Evolutionary conservation across 2,888 invertebrate species (phyloP).

Genomic region (Anthrax anthrax): DNA sequence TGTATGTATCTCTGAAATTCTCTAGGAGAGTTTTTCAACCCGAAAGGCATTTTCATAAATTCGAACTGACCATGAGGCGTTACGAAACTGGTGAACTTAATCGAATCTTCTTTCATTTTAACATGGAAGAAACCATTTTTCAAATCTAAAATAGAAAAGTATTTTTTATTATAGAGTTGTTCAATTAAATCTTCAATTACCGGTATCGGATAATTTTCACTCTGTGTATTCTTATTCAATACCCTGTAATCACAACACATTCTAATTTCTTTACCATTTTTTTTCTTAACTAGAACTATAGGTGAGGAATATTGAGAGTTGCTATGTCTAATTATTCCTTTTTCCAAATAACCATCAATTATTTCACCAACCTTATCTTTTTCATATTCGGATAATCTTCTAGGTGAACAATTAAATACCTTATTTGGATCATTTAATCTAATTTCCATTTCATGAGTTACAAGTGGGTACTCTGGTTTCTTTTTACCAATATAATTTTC

Average conservation of each 20-base stretch:
- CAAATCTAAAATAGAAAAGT: not conserved
- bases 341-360: too few species aligned
- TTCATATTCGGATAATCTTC: too few species aligned
- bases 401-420: too few species aligned
- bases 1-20: not conserved
- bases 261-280: not conserved
- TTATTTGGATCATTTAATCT: too few species aligned
- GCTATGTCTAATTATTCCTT: too few species aligned
- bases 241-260: not conserved
- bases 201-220: not conserved
- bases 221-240: not conserved
- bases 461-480: too few species aligned
- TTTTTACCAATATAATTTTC: too few species aligned
- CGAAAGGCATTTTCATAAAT: not conserved
- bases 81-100: not conserved
- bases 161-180: not conserved
- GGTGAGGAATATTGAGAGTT: too few species aligned
- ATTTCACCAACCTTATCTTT: too few species aligned
- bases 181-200: not conserved
- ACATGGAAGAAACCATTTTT: not conserved
- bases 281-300: too few species aligned
- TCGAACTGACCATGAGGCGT: not conserved
- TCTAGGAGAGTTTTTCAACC: not conserved
- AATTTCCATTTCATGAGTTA: too few species aligned
- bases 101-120: not conserved